Percentiles rank a stretch among this genome's conserved stretches.
These are phyloP conservation scores for Malurus splendens DNA, from an alignment of 2,797 vertebrate species.

Conservation along the genomic window DNA sequence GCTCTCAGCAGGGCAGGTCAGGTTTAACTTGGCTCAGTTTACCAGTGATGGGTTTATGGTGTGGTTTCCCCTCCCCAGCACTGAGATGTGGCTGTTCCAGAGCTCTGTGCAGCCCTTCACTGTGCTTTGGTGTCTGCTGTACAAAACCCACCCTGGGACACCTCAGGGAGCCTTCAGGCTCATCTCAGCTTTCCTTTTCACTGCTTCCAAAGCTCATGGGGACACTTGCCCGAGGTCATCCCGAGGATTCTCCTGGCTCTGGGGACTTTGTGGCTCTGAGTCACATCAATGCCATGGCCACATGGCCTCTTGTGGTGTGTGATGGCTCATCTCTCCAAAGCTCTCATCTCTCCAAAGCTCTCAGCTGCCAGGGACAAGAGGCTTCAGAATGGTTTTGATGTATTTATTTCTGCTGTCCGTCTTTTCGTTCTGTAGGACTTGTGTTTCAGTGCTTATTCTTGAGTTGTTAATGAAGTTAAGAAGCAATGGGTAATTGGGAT, in stretches of 20 bases:
- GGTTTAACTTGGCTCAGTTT: not conserved
- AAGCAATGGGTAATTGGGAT: constrained; percentile 22
- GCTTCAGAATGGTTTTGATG: not conserved
- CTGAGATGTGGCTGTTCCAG: not conserved
- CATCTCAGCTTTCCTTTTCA: rapidly evolving
- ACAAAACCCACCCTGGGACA: not conserved
- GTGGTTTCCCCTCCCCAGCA: not conserved
- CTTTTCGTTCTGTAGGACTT: not conserved
- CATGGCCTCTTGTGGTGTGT: not conserved
- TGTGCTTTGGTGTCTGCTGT: rapidly evolving
- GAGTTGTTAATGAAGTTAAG: constrained; percentile 21
- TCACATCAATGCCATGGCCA: not conserved
- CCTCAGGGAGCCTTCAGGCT: not conserved
- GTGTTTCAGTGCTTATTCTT: not conserved
- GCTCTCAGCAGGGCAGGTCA: not conserved
- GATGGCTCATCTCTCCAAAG: not conserved
- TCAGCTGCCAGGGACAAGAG: not conserved
- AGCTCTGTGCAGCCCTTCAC: not conserved
- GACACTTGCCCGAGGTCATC: not conserved
- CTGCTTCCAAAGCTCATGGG: not conserved
- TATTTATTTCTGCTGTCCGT: not conserved
- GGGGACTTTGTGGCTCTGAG: not conserved
- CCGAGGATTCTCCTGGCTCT: not conserved
- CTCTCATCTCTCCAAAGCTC: not conserved
- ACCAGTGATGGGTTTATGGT: not conserved